These are phyloP conservation scores for Cotesia typhae DNA, from an alignment of 1,140 invertebrate genomes.

Conservation along the genomic window DNA sequence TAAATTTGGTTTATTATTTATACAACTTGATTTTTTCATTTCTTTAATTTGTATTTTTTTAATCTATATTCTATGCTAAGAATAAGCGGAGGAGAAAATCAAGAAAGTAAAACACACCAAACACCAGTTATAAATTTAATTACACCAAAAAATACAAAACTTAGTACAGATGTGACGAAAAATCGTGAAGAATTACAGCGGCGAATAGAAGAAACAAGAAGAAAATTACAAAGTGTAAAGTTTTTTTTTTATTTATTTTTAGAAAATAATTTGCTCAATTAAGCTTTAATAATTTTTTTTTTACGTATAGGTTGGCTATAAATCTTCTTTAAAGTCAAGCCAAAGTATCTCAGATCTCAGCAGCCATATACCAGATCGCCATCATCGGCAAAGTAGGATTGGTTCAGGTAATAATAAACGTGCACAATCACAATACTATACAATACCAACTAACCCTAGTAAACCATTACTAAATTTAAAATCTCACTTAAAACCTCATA, in stretches of 20 bases:
- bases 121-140: conserved; percentile 63
- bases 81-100: conserved; percentile 56
- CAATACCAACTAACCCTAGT: conserved; percentile 58
- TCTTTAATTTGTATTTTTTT: conserved; percentile 45
- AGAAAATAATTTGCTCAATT: background rate
- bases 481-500: conserved; percentile 52
- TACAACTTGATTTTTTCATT: background rate
- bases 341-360: conserved; percentile 83
- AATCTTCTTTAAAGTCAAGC: conserved; percentile 80
- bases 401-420: conserved; percentile 59
- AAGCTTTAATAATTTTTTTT: background rate
- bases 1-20: background rate
- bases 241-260: conserved; percentile 16
- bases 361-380: conserved; percentile 69
- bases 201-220: conserved; percentile 86
- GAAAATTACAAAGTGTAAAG: conserved; percentile 88
- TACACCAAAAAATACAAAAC: conserved; percentile 67
- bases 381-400: conserved; percentile 58
- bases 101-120: conserved; percentile 56
- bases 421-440: conserved; percentile 51
- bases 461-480: conserved; percentile 58
- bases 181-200: conserved; percentile 85
- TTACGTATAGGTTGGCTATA: conserved; percentile 74
- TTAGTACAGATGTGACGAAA: conserved; percentile 73
- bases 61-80: conserved; percentile 49